These are phyloP conservation scores for Lasioglossum lativentre DNA, from an alignment of 2,888 invertebrate species.

Conservation along the genomic window DNA sequence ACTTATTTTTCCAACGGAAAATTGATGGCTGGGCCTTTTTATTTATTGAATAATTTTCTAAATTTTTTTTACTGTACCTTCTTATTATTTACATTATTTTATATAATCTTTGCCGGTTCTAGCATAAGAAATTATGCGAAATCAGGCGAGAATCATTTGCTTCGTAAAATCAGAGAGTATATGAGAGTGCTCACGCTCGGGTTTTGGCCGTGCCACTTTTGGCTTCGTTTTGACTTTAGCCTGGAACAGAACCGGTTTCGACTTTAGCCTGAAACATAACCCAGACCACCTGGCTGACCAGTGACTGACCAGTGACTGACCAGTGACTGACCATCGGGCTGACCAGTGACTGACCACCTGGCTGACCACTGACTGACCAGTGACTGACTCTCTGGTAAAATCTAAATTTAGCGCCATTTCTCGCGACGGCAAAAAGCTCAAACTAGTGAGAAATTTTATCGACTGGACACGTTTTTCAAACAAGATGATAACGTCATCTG, in stretches of 20 bases:
- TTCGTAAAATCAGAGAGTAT: no score
- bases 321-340: no score
- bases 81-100: not conserved
- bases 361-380: no score
- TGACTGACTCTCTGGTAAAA: no score
- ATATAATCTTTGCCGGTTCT: not conserved
- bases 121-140: not conserved
- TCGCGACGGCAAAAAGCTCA: not conserved
- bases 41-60: not conserved
- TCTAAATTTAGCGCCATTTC: not conserved
- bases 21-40: not conserved
- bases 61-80: not conserved
- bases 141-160: not conserved
- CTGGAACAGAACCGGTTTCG: no score
- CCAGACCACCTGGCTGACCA: no score
- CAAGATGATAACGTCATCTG: not conserved
- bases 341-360: no score
- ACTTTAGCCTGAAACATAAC: no score
- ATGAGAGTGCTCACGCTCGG: no score
- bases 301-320: no score
- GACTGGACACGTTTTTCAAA: not conserved
- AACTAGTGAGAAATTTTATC: not conserved
- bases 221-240: no score
- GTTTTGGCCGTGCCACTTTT: no score
- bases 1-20: not conserved